Evolutionary conservation across 2,888 invertebrate species (phyloP).

Genomic region (Scaeva pyrastri): DNA sequence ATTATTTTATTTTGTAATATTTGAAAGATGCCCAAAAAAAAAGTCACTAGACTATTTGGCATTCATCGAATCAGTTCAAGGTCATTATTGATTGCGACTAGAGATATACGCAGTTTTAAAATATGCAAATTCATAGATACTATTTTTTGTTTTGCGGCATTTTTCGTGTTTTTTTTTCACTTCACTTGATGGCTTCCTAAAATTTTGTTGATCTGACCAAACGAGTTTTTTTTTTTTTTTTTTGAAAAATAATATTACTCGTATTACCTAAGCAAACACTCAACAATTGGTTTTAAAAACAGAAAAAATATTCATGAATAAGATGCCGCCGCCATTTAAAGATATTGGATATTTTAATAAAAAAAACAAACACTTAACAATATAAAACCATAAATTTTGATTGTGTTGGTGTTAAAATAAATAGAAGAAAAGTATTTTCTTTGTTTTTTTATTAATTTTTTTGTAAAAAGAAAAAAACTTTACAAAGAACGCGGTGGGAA

Average conservation of each 20-base stretch:
- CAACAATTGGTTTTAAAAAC: neutral
- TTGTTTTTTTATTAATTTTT: no score
- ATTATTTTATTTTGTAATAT: conserved; percentile 3
- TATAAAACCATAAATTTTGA: no score
- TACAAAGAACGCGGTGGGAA: no score
- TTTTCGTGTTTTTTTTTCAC: neutral
- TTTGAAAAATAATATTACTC: no score
- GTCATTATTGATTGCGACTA: neutral
- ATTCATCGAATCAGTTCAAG: conserved; percentile 53
- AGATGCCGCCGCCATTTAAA: neutral
- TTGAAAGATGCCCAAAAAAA: conserved; percentile 32
- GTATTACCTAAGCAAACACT: conserved; percentile 2
- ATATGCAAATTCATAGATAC: neutral
- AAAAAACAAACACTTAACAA: no score
- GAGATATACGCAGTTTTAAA: neutral
- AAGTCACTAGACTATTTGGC: conserved; percentile 3
- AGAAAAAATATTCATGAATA: neutral
- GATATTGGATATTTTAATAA: neutral
- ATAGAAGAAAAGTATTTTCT: no score
- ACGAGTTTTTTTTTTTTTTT: neutral
- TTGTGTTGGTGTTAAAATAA: no score
- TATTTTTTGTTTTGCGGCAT: neutral
- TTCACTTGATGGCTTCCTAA: neutral
- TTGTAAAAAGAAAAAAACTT: no score
- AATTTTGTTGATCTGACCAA: neutral